Conservation (phyloP, 2,113 vertebrate genomes). For the Epinephelus cyanopodus region DNA sequence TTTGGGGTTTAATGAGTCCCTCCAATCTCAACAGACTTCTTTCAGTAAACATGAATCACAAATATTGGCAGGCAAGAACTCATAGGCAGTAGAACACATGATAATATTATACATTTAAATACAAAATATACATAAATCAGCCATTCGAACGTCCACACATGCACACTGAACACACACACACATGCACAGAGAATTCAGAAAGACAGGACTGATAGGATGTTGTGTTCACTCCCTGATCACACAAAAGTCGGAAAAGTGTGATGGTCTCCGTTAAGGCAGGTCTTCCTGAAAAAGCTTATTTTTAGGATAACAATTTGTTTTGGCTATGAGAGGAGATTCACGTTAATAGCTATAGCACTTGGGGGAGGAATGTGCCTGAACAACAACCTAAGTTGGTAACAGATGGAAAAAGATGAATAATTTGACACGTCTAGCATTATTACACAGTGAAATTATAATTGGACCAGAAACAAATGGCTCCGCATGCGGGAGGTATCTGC, state of each 20-base stretch:
- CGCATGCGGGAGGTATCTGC: slow-evolving; percentile 37
- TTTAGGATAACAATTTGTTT: slow-evolving; percentile 19
- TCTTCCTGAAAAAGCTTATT: slow-evolving; percentile 38
- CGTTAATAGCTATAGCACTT: neutral
- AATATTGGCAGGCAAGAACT: slow-evolving; percentile 83
- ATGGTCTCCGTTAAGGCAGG: slow-evolving; percentile 25
- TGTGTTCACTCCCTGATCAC: slow-evolving; percentile 28
- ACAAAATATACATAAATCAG: slow-evolving; percentile 65
- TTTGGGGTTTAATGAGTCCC: slow-evolving; percentile 77
- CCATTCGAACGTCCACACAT: slow-evolving; percentile 55
- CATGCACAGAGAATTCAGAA: slow-evolving; percentile 41
- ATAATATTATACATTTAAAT: slow-evolving; percentile 71
- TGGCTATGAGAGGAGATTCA: slow-evolving; percentile 27
- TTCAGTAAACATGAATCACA: slow-evolving; percentile 76
- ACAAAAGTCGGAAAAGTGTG: slow-evolving; percentile 1
- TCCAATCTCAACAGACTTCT: slow-evolving; percentile 50
- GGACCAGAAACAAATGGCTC: slow-evolving; percentile 24
- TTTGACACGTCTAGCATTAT: slow-evolving; percentile 36
- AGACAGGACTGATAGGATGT: slow-evolving; percentile 21
- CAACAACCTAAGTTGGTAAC: slow-evolving; percentile 2
- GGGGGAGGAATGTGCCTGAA: slow-evolving; percentile 18
- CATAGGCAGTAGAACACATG: slow-evolving; percentile 73
- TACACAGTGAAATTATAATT: slow-evolving; percentile 26
- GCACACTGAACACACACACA: slow-evolving; percentile 59
- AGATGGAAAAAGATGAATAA: slow-evolving; percentile 6